Base-by-base conservation (phyloP, 1,140 invertebrate genomes). In the Samia ricini region DNA sequence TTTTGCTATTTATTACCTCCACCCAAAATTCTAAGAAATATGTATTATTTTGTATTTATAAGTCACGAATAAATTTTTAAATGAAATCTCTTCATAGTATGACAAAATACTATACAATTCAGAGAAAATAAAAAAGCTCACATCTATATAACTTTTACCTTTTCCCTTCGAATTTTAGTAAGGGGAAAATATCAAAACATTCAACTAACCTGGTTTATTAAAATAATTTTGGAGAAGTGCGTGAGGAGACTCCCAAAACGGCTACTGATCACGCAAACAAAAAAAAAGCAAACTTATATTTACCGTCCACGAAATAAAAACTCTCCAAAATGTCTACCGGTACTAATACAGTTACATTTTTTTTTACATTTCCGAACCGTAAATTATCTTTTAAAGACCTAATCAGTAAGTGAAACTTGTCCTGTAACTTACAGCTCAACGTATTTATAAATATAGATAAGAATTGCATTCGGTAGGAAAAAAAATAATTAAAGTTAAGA, bases 191-290 rank as follows among this genome's bases (percentile, higher is more conserved):
- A 85, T 83, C 83, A 83, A 87, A 87, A 77, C 76, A 77, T 77
- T 77, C 68, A 80, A 72, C 73, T 81, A 81, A 85, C 76, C 81
- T 83, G 79, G 80, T 83, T 89, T 85, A 88, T 83, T 88, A 89
- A 88, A 88, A 89, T 88, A 86, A 86, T 89, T 88, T 88, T 67
- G 76, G 75, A 74, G 62, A 55, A 77, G 79, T 88, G 85, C 85
- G 87, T 88, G 87, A 72, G 74, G 56, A 73, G 74, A 71, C 77
- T 78, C 69, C 62, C 66, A 48, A 77, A 80, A 89, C 77, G 79
- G 77, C 79, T 61, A 22, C 10, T 21, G 63, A 61, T 73, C 87
- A 89, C 87, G 87, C 87, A 60, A 88, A 59, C 36, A 15, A 20
- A 61, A 61, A 12, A 56, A 64, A 49, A n/a, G 66, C 67, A 69